phyloP scores from a whole-genome alignment of 2,888 invertebrate species.

The Nemotelus pantherinus region DNA sequence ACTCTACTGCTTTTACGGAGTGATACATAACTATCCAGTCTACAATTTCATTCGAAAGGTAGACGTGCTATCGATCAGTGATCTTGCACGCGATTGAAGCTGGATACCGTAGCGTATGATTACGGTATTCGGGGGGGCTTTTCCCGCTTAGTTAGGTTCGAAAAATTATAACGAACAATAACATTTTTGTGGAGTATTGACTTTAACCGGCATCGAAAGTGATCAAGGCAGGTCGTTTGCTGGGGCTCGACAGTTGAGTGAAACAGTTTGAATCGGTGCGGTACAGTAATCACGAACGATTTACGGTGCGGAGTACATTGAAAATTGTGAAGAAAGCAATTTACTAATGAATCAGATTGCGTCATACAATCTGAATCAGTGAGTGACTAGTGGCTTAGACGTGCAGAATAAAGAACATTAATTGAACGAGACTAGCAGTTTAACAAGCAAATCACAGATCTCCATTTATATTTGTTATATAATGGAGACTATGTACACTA shows the following conservation, averaged over 20 bases:
- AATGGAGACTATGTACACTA: slow-evolving; percentile 37
- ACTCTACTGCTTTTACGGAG: slow-evolving; percentile 8
- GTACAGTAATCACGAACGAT: not conserved
- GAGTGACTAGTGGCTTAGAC: too few species aligned
- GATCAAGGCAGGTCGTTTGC: not conserved
- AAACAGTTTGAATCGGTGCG: not conserved
- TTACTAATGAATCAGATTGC: not conserved
- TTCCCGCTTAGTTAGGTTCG: slow-evolving; percentile 5
- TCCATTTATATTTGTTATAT: slow-evolving; percentile 36
- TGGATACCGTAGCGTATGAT: slow-evolving; percentile 1
- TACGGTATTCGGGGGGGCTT: slow-evolving; percentile 21
- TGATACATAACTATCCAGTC: not conserved
- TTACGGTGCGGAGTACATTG: not conserved
- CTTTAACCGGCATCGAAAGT: slow-evolving; percentile 18
- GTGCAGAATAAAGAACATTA: too few species aligned
- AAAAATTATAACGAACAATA: slow-evolving; percentile 2
- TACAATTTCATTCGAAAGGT: slow-evolving; percentile 29
- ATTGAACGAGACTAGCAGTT: too few species aligned
- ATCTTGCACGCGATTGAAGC: slow-evolving; percentile 20
- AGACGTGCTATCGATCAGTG: slow-evolving; percentile 34
- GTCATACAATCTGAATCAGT: not conserved
- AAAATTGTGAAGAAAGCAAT: not conserved
- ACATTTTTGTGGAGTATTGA: not conserved
- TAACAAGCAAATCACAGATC: not conserved
- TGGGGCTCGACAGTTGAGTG: not conserved